These are phyloP conservation scores for Ailuropoda melanoleuca DNA, from an alignment of 2,113 vertebrate genomes.

Conservation along the genomic window DNA sequence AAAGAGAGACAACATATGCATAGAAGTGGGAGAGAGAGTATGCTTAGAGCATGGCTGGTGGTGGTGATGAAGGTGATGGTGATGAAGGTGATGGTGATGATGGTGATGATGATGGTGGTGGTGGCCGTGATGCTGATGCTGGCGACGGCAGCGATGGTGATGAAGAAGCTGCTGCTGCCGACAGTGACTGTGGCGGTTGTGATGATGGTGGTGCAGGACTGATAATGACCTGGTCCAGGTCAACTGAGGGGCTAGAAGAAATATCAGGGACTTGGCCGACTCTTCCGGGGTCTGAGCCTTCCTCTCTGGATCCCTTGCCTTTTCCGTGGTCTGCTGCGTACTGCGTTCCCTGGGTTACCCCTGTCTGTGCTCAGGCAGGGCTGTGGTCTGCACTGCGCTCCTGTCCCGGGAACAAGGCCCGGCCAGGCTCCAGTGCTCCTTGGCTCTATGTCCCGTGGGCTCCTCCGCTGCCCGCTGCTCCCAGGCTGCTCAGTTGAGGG, in stretches of 20 bases:
- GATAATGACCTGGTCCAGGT: not conserved
- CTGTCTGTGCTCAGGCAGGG: not conserved
- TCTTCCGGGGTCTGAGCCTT: not conserved
- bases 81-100: fast-evolving
- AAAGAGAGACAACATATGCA: not conserved
- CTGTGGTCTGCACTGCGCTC: not conserved
- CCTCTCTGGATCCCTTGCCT: not conserved
- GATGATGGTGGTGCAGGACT: not conserved
- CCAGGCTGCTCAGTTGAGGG: not conserved
- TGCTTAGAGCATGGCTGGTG: fast-evolving
- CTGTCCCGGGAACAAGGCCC: not conserved
- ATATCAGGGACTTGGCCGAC: not conserved
- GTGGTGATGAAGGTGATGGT: not conserved
- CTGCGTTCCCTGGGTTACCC: not conserved
- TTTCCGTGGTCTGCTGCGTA: fast-evolving
- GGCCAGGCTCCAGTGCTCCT: not conserved
- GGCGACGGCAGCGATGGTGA: not conserved
- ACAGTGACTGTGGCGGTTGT: not conserved
- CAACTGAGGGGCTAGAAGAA: not conserved
- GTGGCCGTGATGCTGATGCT: fast-evolving
- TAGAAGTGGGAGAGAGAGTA: not conserved
- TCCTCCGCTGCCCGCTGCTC: not conserved
- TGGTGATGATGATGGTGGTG: not conserved
- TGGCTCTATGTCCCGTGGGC: not conserved
- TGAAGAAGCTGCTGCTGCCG: not conserved